A percentile compares a stretch with the other conserved stretches of the same genome.
Evolutionary conservation across 2,113 vertebrate species (phyloP).

Genomic region (Eira barbara): DNA sequence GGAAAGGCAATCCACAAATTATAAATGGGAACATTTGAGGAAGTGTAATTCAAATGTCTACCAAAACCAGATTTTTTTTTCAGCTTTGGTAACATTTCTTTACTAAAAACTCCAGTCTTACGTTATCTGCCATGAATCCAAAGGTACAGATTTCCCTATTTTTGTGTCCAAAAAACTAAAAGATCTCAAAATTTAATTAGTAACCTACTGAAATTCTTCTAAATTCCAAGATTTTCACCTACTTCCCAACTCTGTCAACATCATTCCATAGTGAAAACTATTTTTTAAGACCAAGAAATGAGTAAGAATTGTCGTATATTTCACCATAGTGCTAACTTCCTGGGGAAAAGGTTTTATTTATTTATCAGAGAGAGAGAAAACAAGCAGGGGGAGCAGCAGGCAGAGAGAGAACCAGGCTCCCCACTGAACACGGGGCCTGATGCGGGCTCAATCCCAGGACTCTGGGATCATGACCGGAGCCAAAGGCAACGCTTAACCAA

Average conservation of each 20-base stretch:
- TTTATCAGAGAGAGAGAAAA: too few relatives aligned
- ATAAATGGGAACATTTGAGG: not conserved
- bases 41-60: not conserved
- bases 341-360: not conserved
- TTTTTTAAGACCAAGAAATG: not conserved
- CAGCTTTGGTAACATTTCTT: not conserved
- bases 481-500: too few relatives aligned
- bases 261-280: not conserved
- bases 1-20: not conserved
- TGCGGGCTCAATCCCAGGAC: too few relatives aligned
- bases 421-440: too few relatives aligned
- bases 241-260: not conserved
- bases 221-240: not conserved
- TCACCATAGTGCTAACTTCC: not conserved
- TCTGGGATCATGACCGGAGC: too few relatives aligned
- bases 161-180: not conserved
- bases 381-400: not conserved
- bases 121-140: not conserved
- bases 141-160: not conserved
- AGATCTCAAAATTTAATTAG: not conserved
- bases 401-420: too few relatives aligned
- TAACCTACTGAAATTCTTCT: not conserved
- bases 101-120: not conserved
- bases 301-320: not conserved
- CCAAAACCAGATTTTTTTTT: not conserved